A percentile compares a stretch with the other conserved stretches of the same genome.
These are phyloP conservation scores for Pandemis cinnamomeana DNA, from an alignment of 2,888 invertebrate species.

Conservation along the genomic window DNA sequence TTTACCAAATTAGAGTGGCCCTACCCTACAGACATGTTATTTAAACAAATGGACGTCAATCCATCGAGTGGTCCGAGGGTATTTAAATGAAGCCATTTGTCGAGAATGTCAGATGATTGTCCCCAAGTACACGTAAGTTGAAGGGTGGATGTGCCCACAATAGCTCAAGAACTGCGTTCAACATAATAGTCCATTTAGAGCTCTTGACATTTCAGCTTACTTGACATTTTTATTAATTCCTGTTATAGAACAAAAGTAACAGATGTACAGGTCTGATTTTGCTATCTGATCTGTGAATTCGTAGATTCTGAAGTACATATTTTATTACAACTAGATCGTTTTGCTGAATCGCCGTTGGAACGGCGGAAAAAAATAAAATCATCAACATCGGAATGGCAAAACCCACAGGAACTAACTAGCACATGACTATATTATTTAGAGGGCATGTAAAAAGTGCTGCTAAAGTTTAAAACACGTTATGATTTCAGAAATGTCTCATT, in stretches of 20 bases:
- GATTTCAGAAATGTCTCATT: slow-evolving; percentile 66
- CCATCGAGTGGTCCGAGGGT: background rate
- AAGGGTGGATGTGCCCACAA: slow-evolving; percentile 29
- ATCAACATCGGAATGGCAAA: too few species aligned
- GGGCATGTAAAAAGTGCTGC: slow-evolving; percentile 46
- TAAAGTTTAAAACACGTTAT: slow-evolving; percentile 54
- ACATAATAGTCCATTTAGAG: slow-evolving; percentile 22
- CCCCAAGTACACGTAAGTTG: slow-evolving; percentile 11
- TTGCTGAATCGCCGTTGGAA: too few species aligned
- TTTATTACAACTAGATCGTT: too few species aligned
- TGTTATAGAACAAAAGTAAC: background rate
- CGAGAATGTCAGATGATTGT: slow-evolving; percentile 24
- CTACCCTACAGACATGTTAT: background rate
- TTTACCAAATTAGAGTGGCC: background rate
- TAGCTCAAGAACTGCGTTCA: slow-evolving; percentile 20
- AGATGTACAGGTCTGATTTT: too few species aligned
- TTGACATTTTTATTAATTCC: slow-evolving; percentile 29
- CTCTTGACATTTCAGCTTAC: slow-evolving; percentile 31
- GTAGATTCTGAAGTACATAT: too few species aligned
- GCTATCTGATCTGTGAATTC: too few species aligned
- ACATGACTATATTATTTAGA: too few species aligned
- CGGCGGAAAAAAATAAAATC: too few species aligned
- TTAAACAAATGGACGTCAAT: slow-evolving; percentile 9
- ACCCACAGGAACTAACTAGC: too few species aligned
- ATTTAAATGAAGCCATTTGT: slow-evolving; percentile 25